phyloP scores from a whole-genome alignment of 2,113 vertebrate species.

The Ornithorhynchus anatinus region DNA sequence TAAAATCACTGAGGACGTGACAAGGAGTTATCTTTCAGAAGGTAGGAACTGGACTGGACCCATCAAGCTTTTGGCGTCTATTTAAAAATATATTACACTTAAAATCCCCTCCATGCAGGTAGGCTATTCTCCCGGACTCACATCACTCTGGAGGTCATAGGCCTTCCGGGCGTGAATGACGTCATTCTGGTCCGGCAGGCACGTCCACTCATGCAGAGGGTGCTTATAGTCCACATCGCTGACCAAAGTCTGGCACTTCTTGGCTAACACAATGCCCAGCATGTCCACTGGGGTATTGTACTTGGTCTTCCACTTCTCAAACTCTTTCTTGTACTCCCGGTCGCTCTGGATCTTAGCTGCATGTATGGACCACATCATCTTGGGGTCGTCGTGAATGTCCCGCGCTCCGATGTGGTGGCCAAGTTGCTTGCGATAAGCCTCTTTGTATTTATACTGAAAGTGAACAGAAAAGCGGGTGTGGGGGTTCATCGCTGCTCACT shows the following conservation, averaged over 20 bases:
- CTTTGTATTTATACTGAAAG: conserved; percentile 84
- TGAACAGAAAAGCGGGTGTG: too few relatives aligned
- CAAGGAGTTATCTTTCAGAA: too few relatives aligned
- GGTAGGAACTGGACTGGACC: too few relatives aligned
- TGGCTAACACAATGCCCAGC: conserved; percentile 82
- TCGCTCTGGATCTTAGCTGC: conserved; percentile 86
- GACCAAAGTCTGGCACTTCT: conserved; percentile 88
- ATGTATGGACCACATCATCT: conserved; percentile 78
- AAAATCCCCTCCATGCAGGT: too few relatives aligned
- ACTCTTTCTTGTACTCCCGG: conserved; percentile 88
- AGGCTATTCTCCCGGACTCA: conserved; percentile 67
- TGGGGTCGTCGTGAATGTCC: conserved; percentile 78
- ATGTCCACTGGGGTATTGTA: conserved; percentile 86
- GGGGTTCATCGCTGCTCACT: too few relatives aligned
- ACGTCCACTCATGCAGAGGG: conserved; percentile 85
- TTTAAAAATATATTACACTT: too few relatives aligned
- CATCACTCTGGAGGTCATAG: conserved; percentile 88
- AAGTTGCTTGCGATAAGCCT: conserved; percentile 81
- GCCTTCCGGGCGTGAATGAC: conserved; percentile 86
- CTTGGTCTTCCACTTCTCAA: conserved; percentile 87
- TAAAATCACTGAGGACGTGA: too few relatives aligned
- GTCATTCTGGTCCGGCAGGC: conserved; percentile 85
- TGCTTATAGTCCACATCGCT: conserved; percentile 86
- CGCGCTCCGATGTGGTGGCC: conserved; percentile 89
- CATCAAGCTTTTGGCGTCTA: too few relatives aligned